phyloP scores from a whole-genome alignment of 2,888 invertebrate genomes.

The Eudasyphora cyanicolor region DNA sequence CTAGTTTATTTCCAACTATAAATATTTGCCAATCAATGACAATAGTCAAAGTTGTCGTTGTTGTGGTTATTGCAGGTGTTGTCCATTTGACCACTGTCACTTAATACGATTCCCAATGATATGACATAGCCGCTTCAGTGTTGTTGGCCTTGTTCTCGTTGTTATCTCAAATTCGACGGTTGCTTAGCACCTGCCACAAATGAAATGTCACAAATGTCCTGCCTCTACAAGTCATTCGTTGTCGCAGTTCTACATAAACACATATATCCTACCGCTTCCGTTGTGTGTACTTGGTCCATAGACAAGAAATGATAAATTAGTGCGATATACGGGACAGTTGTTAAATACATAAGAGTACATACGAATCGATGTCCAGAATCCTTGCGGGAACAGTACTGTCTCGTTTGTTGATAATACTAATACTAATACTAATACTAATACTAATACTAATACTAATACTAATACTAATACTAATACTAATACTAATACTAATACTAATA shows the following conservation, averaged over 20 bases:
- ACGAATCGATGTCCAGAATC: too few relatives aligned
- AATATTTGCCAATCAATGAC: background rate
- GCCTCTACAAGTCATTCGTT: background rate
- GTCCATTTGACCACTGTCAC: background rate
- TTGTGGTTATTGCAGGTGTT: background rate
- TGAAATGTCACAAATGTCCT: background rate
- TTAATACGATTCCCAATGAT: background rate
- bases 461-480: background rate
- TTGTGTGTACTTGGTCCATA: too few relatives aligned
- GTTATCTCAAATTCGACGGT: background rate
- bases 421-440: background rate
- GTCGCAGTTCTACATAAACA: background rate
- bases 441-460: background rate
- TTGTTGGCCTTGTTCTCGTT: background rate
- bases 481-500: background rate
- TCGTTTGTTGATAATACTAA: background rate
- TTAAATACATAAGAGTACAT: background rate
- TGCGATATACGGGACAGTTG: background rate
- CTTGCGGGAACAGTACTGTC: too few relatives aligned
- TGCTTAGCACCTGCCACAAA: constrained; percentile 23
- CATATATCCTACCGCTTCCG: too few relatives aligned
- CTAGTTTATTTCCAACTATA: background rate
- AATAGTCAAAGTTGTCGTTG: background rate
- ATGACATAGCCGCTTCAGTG: background rate
- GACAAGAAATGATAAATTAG: constrained; percentile 13